phyloP scores from a whole-genome alignment of 2,797 vertebrate species.

The Taenioides sp. region DNA sequence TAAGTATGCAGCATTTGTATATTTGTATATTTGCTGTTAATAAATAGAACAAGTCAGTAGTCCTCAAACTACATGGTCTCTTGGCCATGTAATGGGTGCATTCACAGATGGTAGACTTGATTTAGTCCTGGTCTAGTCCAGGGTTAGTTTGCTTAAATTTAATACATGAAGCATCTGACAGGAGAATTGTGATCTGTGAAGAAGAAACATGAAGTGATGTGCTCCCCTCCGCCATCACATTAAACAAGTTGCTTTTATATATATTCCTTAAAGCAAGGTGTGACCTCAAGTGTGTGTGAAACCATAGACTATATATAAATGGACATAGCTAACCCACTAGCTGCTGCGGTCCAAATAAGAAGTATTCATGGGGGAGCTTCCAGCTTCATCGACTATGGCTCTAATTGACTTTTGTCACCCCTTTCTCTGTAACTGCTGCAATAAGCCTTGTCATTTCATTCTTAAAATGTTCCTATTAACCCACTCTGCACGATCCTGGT shows the following conservation, averaged over 20 bases:
- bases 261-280: conserved; percentile 38
- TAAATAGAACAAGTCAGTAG: conserved; percentile 16
- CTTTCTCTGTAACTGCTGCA: too few species aligned
- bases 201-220: conserved; percentile 42
- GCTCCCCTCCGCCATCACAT: conserved; percentile 45
- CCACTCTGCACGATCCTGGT: too few species aligned
- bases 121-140: too few species aligned
- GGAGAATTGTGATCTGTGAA: conserved; percentile 13
- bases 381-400: too few species aligned
- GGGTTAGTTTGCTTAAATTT: conserved; percentile 25
- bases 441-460: too few species aligned
- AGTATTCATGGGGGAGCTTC: too few species aligned
- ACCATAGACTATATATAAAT: background rate
- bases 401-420: too few species aligned
- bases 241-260: conserved; percentile 56
- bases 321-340: too few species aligned
- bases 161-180: conserved; percentile 18
- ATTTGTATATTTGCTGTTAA: conserved; percentile 25
- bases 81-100: too few species aligned
- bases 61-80: background rate
- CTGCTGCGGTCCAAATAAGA: too few species aligned
- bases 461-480: too few species aligned
- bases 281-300: conserved; percentile 20
- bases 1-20: conserved; percentile 26
- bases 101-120: too few species aligned